Evolutionary conservation across 2,888 invertebrate genomes (phyloP), one percentile per base, ranked within the genome.

Genomic region (Lepidonotus clava): DNA sequence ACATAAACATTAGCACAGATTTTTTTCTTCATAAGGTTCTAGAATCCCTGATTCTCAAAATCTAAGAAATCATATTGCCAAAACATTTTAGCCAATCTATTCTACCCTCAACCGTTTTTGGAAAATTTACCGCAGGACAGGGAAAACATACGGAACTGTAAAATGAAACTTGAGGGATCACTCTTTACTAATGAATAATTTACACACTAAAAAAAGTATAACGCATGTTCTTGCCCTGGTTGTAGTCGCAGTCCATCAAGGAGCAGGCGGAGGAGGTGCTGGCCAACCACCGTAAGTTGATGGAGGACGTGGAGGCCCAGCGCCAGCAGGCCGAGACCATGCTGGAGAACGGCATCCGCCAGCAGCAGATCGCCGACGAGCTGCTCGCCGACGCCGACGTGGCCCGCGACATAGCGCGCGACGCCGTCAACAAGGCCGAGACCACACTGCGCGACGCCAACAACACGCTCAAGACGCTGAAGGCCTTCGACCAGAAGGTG

Each of bases 381-480:
- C 95, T 98, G 14, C 93, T 98, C 86, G 96, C 96, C 0, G 97
- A 97, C 88, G 96, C 98, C 8, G 97, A 97, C 91, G 96, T 91
- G 32, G 94, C 95, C 0, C 90, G 94, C 46, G 96, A 95, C 4
- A 96, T 96, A 91, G 98, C 98, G 0, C 96, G 96, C 87, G 96
- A 97, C 84, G 98, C 98, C 0, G 97, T 98, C 0, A 96, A 96
- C 86, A 96, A 97, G 84, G 98, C 98, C 1, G 97, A 98, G 91
- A 96, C 96, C 90, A 97, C 97, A 0, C 95, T 97, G 8, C 95
- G 96, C 89, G 97, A 97, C 92, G 98, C 97, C 2, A 96, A 96
- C 91, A 96, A 96, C 85, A 98, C 98, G 0, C 96, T 97, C 88
- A 95, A 96, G 89, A 97, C 97, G 34, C 95, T 97, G 32, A 95